Base-by-base conservation (phyloP, 1,140 invertebrate genomes). In the Drosophila azteca region DNA sequence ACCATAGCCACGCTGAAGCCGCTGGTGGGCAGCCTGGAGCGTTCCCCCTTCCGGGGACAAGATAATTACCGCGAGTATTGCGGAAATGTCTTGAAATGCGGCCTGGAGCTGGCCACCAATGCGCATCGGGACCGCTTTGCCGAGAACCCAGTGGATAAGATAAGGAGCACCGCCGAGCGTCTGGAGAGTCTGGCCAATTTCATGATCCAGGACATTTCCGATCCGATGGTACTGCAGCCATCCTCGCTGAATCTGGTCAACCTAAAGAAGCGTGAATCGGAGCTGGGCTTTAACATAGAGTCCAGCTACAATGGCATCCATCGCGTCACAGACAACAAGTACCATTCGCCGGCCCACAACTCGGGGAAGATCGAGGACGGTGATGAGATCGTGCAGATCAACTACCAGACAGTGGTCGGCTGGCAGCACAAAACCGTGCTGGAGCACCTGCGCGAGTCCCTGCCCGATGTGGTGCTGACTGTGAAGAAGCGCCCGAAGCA, bases 361-460 rank as follows among this genome's bases (percentile, higher is more conserved):
- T 96, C 96, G 90, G 96, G 96, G 1, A 97, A 97, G 93, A 96
- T 98, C 87, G 96, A 97, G 92, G 96, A 96, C 82, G 97, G 97
- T 2, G 97, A 98, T 93, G 97, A 98, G 93, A 96, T 99, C 65
- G 96, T 98, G 20, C 97, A 97, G 93, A 95, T 97, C 9, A 97
- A 97, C 92, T 97, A 97, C 92, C 96, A 97, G 91, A 97, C 96
- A n/a, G 96, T 97, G 15, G 96, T 97, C 71, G 97, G 96, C 1
- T 97, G 97, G 97, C 95, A 96, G 76, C 92, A 95, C 41, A 96
- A 96, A 83, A 96, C 96, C 77, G 94, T 97, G n/a, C 93, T 96
- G 48, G 93, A 94, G 63, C 92, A 96, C 20, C 94, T 97, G 79
- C 94, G 95, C 74, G 96, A 97, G 79, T 95, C 95, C 66, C 94